These are phyloP conservation scores for Arothron firmamentum DNA, from an alignment of 2,113 vertebrate species.

Conservation along the genomic window DNA sequence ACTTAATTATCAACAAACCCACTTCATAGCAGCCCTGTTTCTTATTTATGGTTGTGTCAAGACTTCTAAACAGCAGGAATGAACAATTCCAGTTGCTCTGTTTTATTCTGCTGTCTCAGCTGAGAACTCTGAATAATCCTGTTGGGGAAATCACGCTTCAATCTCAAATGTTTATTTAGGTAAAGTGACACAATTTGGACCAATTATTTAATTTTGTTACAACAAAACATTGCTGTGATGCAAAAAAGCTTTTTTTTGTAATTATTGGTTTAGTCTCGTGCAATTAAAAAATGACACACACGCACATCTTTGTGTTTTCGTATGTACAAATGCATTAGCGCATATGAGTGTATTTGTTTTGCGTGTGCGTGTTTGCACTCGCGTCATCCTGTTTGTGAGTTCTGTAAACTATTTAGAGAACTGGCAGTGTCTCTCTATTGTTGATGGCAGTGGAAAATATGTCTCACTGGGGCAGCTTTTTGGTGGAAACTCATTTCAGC, in stretches of 20 bases:
- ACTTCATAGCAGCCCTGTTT: slow-evolving; percentile 6
- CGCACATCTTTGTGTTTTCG: background rate
- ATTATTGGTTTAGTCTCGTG: too few species aligned
- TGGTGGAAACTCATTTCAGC: slow-evolving; percentile 60
- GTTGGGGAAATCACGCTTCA: background rate
- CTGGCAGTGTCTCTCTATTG: slow-evolving; percentile 56
- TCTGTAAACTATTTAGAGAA: slow-evolving; percentile 65
- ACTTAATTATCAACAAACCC: background rate
- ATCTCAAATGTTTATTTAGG: background rate
- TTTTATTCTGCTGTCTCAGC: too few species aligned
- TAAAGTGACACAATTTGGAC: background rate
- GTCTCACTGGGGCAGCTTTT: slow-evolving; percentile 60
- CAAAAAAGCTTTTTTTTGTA: too few species aligned
- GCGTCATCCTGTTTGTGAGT: slow-evolving; percentile 39
- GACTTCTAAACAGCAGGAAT: background rate
- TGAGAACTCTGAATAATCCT: background rate
- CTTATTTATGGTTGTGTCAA: background rate
- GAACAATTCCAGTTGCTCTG: background rate
- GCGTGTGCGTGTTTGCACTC: slow-evolving; percentile 27
- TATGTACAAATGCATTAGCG: slow-evolving; percentile 1
- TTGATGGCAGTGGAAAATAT: slow-evolving; percentile 69
- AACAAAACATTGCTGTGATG: too few species aligned
- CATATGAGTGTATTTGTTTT: slow-evolving; percentile 23
- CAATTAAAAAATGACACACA: background rate
- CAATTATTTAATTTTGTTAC: background rate